Evolutionary conservation across 2,797 vertebrate species (phyloP).

Genomic region (Craterocephalus amniculus): DNA sequence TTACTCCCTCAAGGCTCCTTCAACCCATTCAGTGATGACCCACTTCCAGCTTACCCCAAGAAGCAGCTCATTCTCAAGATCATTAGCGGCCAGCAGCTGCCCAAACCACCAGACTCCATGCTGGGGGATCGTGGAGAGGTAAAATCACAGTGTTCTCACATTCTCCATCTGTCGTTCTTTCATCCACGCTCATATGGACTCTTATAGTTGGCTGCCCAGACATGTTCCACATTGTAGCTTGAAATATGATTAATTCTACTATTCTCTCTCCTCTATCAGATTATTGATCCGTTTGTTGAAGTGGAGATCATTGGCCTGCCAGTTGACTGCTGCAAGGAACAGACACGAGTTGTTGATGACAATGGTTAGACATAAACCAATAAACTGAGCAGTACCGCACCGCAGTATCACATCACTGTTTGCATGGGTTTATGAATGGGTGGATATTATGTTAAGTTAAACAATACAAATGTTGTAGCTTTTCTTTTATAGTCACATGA

Average conservation of each 20-base stretch:
- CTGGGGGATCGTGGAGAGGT: constrained; percentile 98
- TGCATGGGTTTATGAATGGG: not conserved
- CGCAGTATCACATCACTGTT: not conserved
- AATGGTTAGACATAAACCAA: constrained; percentile 86
- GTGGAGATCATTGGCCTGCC: constrained; percentile 98
- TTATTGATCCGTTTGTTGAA: constrained; percentile 98
- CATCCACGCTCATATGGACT: not conserved
- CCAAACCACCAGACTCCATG: constrained; percentile 98
- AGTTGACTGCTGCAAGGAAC: constrained; percentile 96
- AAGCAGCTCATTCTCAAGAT: constrained; percentile 97
- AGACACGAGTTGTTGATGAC: constrained; percentile 97
- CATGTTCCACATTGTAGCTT: constrained; percentile 12
- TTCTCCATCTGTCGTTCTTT: constrained; percentile 40
- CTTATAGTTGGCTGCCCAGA: not conserved
- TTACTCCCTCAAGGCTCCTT: constrained; percentile 86
- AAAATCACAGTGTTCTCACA: constrained; percentile 22
- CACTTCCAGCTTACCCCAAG: constrained; percentile 94
- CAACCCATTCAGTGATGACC: constrained; percentile 93
- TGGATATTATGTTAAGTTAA: not conserved
- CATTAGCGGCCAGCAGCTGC: constrained; percentile 97
- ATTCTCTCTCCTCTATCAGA: constrained; percentile 77
- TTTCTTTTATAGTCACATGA: not conserved
- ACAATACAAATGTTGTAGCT: not conserved
- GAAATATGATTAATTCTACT: constrained; percentile 20
- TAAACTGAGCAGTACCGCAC: not conserved